Base-by-base conservation (phyloP, 2,888 invertebrate species). In the Tillus elongatus region DNA sequence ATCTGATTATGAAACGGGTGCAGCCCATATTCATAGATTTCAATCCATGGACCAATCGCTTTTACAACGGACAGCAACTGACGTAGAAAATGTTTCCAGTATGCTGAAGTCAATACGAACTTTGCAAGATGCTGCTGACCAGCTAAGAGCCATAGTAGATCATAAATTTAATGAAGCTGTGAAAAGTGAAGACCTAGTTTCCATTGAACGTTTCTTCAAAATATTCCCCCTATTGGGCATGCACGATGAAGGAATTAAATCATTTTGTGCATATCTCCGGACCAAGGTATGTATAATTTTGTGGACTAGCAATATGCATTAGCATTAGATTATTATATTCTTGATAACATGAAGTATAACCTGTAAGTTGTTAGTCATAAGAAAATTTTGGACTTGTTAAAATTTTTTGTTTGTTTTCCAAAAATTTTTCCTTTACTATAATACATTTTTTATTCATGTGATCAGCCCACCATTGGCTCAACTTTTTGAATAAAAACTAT, bases 1-100 rank as follows among this genome's bases (percentile, higher is more conserved):
- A 50, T 93, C 96, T 65, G 93, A 99, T 63, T 97, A 88, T 67
- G 98, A 99, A 65, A 85, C 88, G 67, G 93, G 95, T 36, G 96
- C 97, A 8, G 90, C 82, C 0, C 96, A 96, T 59, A 86, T 98
- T 30, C 90, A 95, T 51, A 75, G 97, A 29, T 96, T 91, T 66
- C 71, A 95, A 28, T 82, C 85, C 36, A 89, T 96, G 80, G 95
- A 95, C 67, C 90, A 92, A 54, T 78, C 78, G 43, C 69, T 86
- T 8, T 58, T 90, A 4, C 77, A 81, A 53, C 75, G 80, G 57
- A 84, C 85, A 3, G 84, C 85, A 0, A 76, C 78, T 48, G 77
- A 91, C 70, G 72, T 89, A 53, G 77, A 74, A 50, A 73, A 72
- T 69, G 77, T 78, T 15, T 74, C 75, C n/a, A 77, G 77, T 38